Evolutionary conservation across 2,797 vertebrate genomes (phyloP).

Genomic region (Serranus cabrilla): DNA sequence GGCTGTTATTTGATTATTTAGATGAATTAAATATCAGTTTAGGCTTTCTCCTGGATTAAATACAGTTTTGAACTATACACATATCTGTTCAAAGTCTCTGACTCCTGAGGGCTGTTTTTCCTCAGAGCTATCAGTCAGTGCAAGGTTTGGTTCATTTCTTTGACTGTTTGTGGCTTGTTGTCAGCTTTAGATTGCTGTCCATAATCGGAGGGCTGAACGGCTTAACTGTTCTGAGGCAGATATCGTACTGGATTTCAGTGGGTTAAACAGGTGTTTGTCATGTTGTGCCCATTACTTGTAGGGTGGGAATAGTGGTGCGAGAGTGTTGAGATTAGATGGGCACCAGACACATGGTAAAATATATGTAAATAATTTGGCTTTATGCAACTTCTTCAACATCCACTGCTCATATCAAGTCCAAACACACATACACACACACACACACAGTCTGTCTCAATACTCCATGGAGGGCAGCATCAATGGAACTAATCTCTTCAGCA

Average conservation of each 20-base stretch:
- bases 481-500: slow-evolving; percentile 66
- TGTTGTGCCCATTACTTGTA: slow-evolving; percentile 13
- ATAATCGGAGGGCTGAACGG: slow-evolving; percentile 50
- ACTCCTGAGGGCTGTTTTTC: neutral
- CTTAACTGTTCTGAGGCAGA: slow-evolving; percentile 42
- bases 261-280: slow-evolving; percentile 40
- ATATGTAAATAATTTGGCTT: slow-evolving; percentile 2
- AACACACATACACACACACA: slow-evolving; percentile 2
- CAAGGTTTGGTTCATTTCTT: slow-evolving; percentile 15
- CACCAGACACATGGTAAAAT: neutral
- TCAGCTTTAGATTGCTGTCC: slow-evolving; percentile 48
- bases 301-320: slow-evolving; percentile 5
- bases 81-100: neutral
- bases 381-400: slow-evolving; percentile 14
- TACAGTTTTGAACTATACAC: neutral
- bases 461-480: slow-evolving; percentile 45
- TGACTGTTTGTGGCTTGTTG: slow-evolving; percentile 40
- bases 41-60: slow-evolving; percentile 7
- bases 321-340: slow-evolving; percentile 11
- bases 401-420: neutral
- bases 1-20: slow-evolving; percentile 25
- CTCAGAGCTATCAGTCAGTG: slow-evolving; percentile 2
- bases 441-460: neutral
- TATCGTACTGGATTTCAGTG: slow-evolving; percentile 24
- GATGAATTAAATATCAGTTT: slow-evolving; percentile 8